Base-by-base conservation (phyloP, 2,113 vertebrate species). In the Typhlomys cinereus region DNA sequence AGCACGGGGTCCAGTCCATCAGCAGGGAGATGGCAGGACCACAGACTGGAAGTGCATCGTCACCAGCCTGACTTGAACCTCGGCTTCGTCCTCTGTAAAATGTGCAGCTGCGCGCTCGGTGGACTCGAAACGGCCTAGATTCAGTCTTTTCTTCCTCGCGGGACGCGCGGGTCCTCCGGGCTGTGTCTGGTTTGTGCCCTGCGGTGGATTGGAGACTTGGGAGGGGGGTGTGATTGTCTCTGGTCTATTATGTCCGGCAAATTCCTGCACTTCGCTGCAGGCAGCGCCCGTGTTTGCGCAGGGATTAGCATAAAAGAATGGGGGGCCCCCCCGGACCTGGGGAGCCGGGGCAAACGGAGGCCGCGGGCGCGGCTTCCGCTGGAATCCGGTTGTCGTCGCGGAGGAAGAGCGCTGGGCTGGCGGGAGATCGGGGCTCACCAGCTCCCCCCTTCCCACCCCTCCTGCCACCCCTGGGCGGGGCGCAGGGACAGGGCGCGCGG, bases 391-490 rank as follows among this genome's bases (percentile, higher is more conserved):
- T 13, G 17, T 12, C 62, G 13, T 21, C n/a, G 59, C 31, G 25
- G 59, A 17, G 21, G 27, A 81, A 50, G 34, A 15, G n/a, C 64
- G 39, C 4, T 4, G 12, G 1, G 10, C 48, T 21, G 61, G 61
- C 39, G 4, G 18, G 2, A 4, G 21, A 44, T 1, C 36, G 18
- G 4, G 34, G 20, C 4, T 0, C 11, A 50, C 79, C 1, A 7
- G 73, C 18, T 34, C n/a, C n/a, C n/a, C n/a, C n/a, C n/a, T n/a
- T n/a, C n/a, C n/a, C n/a, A n/a, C n/a, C n/a, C n/a, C n/a, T n/a
- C 21, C 44, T 23, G 61, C 9, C 36, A 48, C 29, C 29, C 20
- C 15, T 4, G 50, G 57, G 34, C 62, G 39, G 3, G 4, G 64
- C 48, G 39, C 64, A 10, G 34, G 25, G 57, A n/a, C 80, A 0